Base-by-base conservation (phyloP, 2,113 vertebrate species). In the Myrmecophaga tridactyla region DNA sequence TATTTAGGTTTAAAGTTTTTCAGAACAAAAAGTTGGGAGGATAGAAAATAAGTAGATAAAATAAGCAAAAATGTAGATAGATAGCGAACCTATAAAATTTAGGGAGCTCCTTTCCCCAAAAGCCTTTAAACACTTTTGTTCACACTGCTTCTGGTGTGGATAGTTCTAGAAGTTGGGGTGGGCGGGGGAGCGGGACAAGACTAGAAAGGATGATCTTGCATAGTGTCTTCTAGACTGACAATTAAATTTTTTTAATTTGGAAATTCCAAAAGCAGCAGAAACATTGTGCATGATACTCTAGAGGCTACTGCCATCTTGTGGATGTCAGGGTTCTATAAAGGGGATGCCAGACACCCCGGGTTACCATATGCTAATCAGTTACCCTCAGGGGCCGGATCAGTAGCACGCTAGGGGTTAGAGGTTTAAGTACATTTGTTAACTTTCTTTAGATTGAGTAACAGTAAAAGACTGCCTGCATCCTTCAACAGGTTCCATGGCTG, bases 241-340 rank as follows among this genome's bases (percentile, higher is more conserved):
- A 13, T 56, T 12, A 17, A 43, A 34, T 51, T 62, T 69, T 63
- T 96, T 77, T 46, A 23, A 76, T 51, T 89, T 56, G 63, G 76
- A 80, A 46, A 69, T n/a, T 36, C 75, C 53, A 41, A n/a, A 31
- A 76, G 29, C 53, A 7, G 3, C 12, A 7, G 0, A 3, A 29
- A 41, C 34, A 15, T 10, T 7, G 0, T 6, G 0, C 2, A 60
- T 2, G 62, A 96, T 98, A 92, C 3, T 7, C 97, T 92, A n/a
- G 97, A 4, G 10, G 36, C 94, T 97, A 96, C 97, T 98, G 98
- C 98, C 98, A 98, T 29, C 98, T 94, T 17, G 97, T 97, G 98
- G 97, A 6, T 53, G 3, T 31, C 25, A 3, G 39, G 8, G 5
- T 23, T 41, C 29, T 4, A 0, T 39, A 18, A 6, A 23, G 20